Base-by-base conservation (phyloP, 2,797 vertebrate species). In the Leuciscus waleckii region DNA sequence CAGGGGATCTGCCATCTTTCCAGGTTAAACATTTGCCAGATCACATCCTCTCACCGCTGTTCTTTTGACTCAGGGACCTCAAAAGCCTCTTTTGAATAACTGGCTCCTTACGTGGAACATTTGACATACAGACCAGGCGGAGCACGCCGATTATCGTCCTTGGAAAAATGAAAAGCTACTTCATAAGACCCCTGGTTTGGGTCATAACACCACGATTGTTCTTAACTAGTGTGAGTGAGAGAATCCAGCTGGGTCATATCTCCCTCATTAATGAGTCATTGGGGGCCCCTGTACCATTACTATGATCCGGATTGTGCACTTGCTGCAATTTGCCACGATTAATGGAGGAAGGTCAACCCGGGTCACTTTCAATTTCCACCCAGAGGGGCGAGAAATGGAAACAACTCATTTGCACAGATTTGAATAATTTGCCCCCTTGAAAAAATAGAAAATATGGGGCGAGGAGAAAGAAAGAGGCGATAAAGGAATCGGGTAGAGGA, bases 291-390 rank as follows among this genome's bases (percentile, higher is more conserved):
- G 94, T 94, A 90, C 92, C 94, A 94, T 94, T 93, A 97, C 95
- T 96, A 93, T 93, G 94, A 96, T 95, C 95, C 94, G 91, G 95
- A 95, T 96, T 94, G 94, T 96, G 95, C 97, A 96, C 96, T 97
- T 96, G 95, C 95, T 94, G 96, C 97, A 98, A 98, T 98, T 97
- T 97, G 96, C 95, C 95, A 94, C 95, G 96, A 97, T 97, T 99
- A 98, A 98, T 97, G 97, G 97, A 97, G 94, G 96, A 94, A 94
- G 98, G 98, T 98, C 97, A 97, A 91, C 93, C 93, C 11, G 5
- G 98, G 98, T 99, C 97, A 98, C 95, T 96, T 98, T 96, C 98
- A 99, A 99, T 99, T 98, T 99, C 97, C 97, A 99, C 97, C 97
- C 96, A 95, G 95, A 95, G 91, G 89, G 90, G 95, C 94, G 94